These are phyloP conservation scores for Alligator mississippiensis DNA, from an alignment of 2,113 vertebrate genomes.

Conservation along the genomic window DNA sequence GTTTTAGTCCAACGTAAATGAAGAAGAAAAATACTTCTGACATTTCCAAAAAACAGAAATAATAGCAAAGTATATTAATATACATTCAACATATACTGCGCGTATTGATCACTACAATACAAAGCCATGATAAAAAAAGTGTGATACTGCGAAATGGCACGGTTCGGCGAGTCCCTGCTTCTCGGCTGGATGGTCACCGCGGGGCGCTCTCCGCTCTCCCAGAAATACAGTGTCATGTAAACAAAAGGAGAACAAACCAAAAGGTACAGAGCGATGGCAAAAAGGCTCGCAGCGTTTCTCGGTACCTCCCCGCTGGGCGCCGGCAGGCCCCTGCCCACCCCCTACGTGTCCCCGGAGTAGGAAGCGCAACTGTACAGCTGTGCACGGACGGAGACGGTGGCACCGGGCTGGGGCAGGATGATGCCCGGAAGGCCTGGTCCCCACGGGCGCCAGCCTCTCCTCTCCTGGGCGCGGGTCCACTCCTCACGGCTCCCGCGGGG, in stretches of 20 bases:
- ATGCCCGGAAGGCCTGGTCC: not conserved
- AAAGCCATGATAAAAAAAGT: constrained; percentile 79
- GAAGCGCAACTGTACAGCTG: not conserved
- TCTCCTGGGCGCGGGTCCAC: rapidly evolving
- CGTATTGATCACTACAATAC: constrained; percentile 80
- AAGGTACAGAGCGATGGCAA: constrained; percentile 40
- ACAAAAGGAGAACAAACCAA: constrained; percentile 47
- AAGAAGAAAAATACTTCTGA: constrained; percentile 80
- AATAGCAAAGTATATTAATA: constrained; percentile 81
- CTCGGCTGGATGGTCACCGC: not conserved
- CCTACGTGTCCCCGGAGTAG: not conserved
- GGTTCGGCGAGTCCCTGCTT: constrained; percentile 58
- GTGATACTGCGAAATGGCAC: constrained; percentile 74
- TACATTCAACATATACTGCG: constrained; percentile 84
- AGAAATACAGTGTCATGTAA: constrained; percentile 67
- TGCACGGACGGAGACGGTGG: not conserved
- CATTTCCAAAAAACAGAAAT: constrained; percentile 83
- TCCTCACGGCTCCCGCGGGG: rapidly evolving
- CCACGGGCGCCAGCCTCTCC: not conserved
- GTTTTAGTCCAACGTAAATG: constrained; percentile 79
- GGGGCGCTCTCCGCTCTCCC: constrained; percentile 51
- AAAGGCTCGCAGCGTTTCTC: constrained; percentile 17
- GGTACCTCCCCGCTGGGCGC: not conserved
- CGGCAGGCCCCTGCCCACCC: not conserved
- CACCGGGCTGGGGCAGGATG: not conserved